Evolutionary conservation across 2,797 vertebrate genomes (phyloP), one percentile per base, ranked within the genome.

Genomic region (Falco rusticolus): DNA sequence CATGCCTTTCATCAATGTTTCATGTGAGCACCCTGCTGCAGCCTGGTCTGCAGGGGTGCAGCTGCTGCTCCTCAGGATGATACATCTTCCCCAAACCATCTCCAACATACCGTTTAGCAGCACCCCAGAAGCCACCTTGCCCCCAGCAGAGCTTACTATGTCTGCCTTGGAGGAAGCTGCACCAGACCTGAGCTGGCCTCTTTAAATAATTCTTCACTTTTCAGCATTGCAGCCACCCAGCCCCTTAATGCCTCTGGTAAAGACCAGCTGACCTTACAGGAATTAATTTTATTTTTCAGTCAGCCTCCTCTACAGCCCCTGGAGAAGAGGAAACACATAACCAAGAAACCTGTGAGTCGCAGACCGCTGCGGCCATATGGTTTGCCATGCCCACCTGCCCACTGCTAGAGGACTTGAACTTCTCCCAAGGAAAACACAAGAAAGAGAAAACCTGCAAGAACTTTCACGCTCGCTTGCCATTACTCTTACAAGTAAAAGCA

Each of bases 401-500:
- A 43, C 15, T 24, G 33, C 29, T 51, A 28, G 33, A 79, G 19
- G 31, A 81, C 24, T 86, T 77, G 41, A 87, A 69, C 16, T 51
- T 78, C 28, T 20, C 28, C 54, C 22, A 69, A 65, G 37, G 20
- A 86, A 90, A 71, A 78, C 3, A 29, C 5, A 81, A 68, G 68
- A 39, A 5, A 8, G 4, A 48, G 69, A 84, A 83, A 53, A 14
- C 7, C 24, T 45, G 7, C 17, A 76, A 51, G 66, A 74, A 63
- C 21, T 56, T 22, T 3, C 0, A 1, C n/a, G 8, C 19, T 61
- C 1, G 0, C 33, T 87, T n/a, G 12, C n/a, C 59, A 22, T 64
- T n/a, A 41, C 21, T 33, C 24, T 45, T 56, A 70, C 8, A 56
- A 37, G 18, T 53, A 71, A 16, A 43, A 50, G 26, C 47, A 15